Evolutionary conservation across 2,113 vertebrate genomes (phyloP).

Genomic region (Nycticorax nycticorax): DNA sequence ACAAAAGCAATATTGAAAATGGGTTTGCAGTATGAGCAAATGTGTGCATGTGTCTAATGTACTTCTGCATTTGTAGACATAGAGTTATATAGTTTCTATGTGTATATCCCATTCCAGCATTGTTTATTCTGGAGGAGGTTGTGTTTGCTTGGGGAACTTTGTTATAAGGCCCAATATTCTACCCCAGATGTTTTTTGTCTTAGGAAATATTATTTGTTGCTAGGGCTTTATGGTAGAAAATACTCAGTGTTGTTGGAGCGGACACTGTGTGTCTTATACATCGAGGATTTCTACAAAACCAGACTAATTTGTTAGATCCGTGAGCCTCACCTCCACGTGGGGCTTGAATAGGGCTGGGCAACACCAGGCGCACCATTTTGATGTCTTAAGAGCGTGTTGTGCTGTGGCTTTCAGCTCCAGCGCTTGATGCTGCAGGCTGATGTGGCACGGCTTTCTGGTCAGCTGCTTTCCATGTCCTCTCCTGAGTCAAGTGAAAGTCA

Average conservation of each 20-base stretch:
- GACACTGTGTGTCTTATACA: neutral
- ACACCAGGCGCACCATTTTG: accelerated
- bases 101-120: neutral
- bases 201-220: neutral
- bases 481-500: too few relatives aligned
- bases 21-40: neutral
- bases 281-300: neutral
- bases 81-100: neutral
- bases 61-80: neutral
- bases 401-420: neutral
- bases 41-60: neutral
- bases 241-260: neutral
- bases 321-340: neutral
- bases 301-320: neutral
- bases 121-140: neutral
- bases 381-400: neutral
- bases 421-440: neutral
- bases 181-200: neutral
- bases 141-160: neutral
- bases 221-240: neutral
- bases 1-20: neutral
- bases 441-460: neutral
- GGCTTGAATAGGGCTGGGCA: neutral
- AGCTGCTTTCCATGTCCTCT: neutral
- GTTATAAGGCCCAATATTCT: neutral